Conservation (phyloP, 2,113 vertebrate genomes). For the Platysternon megacephalum region DNA sequence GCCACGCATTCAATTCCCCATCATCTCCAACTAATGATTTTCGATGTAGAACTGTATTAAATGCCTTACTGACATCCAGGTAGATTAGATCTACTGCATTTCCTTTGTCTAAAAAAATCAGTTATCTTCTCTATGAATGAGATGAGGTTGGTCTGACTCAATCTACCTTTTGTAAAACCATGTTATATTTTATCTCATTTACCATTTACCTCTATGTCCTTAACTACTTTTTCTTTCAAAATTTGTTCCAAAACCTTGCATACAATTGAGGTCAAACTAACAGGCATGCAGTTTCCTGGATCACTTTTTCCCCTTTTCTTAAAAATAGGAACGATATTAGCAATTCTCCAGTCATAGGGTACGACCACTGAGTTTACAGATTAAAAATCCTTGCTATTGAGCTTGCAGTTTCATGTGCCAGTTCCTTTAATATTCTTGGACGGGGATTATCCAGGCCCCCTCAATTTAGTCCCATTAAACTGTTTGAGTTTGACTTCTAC, state of each 20-base stretch:
- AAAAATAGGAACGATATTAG: neutral
- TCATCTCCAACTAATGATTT: neutral
- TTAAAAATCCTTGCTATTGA: no score
- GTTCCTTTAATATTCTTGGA: no score
- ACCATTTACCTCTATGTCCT: no score
- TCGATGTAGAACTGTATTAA: neutral
- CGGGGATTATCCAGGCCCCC: no score
- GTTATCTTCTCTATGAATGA: neutral
- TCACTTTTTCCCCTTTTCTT: neutral
- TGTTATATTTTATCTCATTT: neutral
- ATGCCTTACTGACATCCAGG: neutral
- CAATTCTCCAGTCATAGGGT: neutral
- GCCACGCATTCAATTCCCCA: neutral
- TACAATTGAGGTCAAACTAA: neutral
- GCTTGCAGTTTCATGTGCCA: no score
- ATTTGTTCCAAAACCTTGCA: neutral
- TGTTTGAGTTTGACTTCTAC: no score
- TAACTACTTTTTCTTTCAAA: neutral
- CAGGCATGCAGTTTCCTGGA: neutral
- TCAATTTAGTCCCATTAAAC: no score
- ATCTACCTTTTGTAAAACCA: neutral
- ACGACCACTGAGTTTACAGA: neutral
- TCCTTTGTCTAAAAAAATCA: neutral
- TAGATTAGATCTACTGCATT: neutral
- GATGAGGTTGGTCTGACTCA: neutral